Base-by-base conservation (phyloP, 2,888 invertebrate genomes). In the Ethmia dodecea region DNA sequence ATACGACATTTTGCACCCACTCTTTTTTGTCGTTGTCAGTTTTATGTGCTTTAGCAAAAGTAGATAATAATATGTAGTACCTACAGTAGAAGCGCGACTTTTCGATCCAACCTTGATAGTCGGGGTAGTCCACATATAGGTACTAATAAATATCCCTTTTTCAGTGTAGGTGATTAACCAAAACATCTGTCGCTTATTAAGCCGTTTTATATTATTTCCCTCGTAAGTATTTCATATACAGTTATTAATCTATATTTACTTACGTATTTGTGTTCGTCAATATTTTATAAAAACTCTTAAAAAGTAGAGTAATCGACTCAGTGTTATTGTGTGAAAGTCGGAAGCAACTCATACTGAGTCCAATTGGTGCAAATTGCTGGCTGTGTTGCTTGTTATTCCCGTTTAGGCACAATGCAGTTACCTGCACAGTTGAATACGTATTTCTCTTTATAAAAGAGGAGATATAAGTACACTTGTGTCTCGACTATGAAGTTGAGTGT, bases 1-100 rank as follows among this genome's bases (percentile, higher is more conserved):
- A 25, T 10, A 25, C 25, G 11, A 11, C 52, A 45, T 52, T 54
- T 54, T 49, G 65, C 66, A 59, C 67, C 62, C 56, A 67, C 66
- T 60, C 55, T 40, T 43, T 46, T 22, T 44, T 55, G 53, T 44
- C 50, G 42, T 47, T 57, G 52, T 18, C 18, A 8, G 18, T 5
- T 18, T 18, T 18, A 18, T 18, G 8, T 8, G 18, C n/a, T n/a
- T n/a, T 18, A 18, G 18, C 18, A 18, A 29, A 28, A 15, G 30
- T 24, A n/a, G n/a, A 29, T 33, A 33, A 35, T 40, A 33, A 31
- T 27, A n/a, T 28, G 16, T 31, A 26, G 26, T 31, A 31, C 36
- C 36, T 31, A 36, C 36, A 12, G 25, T 9, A 28, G 5, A 8
- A 5, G 18, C 5, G 5, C 18, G 11, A 32, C 13, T 26, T 32